A percentile compares a stretch with the other conserved stretches of the same genome.
Conservation (phyloP, 2,113 vertebrate genomes). For the Nipponia nippon region DNA sequence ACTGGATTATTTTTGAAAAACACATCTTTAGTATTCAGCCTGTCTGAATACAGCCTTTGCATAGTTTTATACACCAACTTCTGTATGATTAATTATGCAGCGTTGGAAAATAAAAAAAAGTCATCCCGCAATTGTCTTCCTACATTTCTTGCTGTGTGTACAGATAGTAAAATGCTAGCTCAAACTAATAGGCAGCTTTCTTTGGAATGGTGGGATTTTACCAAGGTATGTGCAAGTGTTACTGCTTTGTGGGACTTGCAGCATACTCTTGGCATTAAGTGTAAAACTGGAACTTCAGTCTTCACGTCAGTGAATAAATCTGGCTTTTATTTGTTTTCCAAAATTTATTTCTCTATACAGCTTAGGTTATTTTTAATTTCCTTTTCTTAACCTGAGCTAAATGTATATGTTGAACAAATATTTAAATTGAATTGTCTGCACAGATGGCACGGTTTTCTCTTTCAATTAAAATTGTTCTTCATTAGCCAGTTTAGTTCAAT, state of each 20-base stretch:
- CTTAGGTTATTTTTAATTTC: neutral
- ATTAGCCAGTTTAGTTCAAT: neutral
- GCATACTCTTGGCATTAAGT: accelerated
- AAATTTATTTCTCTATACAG: neutral
- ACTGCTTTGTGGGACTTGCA: neutral
- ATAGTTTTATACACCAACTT: neutral
- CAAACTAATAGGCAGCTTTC: neutral
- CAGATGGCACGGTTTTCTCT: neutral
- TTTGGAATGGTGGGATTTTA: neutral
- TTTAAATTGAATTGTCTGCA: neutral
- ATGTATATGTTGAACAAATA: neutral
- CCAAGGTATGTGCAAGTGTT: neutral
- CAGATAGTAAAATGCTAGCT: neutral
- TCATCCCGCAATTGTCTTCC: neutral
- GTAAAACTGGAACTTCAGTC: neutral
- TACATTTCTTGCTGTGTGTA: neutral
- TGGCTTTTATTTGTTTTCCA: neutral
- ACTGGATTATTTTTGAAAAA: neutral
- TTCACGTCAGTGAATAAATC: neutral
- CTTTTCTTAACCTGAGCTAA: neutral
- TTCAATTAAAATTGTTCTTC: neutral
- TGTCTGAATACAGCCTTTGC: neutral
- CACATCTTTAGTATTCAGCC: neutral
- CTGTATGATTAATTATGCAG: neutral
- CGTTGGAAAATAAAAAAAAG: neutral